These are phyloP conservation scores for Rhabditoides inermis DNA, from an alignment of 2,888 invertebrate genomes.

Conservation along the genomic window DNA sequence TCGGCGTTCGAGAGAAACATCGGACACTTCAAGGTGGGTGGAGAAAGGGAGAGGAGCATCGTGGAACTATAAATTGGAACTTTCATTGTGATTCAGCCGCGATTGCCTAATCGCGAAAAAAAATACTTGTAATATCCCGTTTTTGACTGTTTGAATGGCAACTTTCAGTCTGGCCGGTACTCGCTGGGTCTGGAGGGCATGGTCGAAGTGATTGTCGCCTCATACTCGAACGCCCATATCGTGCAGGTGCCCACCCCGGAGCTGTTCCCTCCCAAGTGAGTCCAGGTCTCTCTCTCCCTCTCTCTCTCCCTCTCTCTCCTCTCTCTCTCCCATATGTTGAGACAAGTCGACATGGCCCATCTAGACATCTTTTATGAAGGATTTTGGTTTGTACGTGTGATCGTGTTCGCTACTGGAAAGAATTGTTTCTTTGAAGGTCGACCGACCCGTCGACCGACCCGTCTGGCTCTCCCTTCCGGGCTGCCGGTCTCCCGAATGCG, in stretches of 20 bases:
- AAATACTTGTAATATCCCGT: neutral
- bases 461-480: slow-evolving; percentile 30
- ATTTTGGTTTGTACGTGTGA: no score
- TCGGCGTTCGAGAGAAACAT: slow-evolving; percentile 49
- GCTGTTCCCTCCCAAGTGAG: slow-evolving; percentile 12
- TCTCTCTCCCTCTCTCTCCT: no score
- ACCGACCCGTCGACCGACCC: no score
- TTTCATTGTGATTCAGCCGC: no score
- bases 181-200: slow-evolving; percentile 39
- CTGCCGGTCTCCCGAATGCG: slow-evolving; percentile 29
- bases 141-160: slow-evolving; percentile 16
- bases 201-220: slow-evolving; percentile 49
- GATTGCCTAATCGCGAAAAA: neutral
- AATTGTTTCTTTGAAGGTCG: no score
- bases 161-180: slow-evolving; percentile 29
- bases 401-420: no score
- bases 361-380: no score
- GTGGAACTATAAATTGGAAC: neutral
- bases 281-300: neutral
- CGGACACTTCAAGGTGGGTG: slow-evolving; percentile 27
- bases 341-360: no score
- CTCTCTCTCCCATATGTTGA: no score
- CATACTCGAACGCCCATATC: slow-evolving; percentile 47
- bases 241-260: slow-evolving; percentile 43
- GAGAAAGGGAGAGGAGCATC: slow-evolving; percentile 5